Conservation (phyloP, 2,888 invertebrate species). For the Pecten maximus region DNA sequence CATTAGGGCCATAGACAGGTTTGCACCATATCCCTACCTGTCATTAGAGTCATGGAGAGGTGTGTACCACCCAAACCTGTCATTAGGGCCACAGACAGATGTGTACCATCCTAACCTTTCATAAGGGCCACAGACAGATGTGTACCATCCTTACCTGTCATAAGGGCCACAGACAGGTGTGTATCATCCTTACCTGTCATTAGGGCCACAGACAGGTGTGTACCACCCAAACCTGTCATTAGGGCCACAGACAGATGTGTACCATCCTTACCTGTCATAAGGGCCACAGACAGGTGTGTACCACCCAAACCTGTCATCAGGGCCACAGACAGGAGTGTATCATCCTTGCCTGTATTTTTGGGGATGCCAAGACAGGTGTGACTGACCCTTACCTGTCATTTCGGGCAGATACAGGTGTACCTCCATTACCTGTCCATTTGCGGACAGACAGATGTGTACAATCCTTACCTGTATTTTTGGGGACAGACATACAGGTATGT, state of each 20-base stretch:
- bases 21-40: not conserved
- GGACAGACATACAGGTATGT: too few relatives aligned
- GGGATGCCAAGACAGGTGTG: too few relatives aligned
- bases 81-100: not conserved
- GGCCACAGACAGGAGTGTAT: too few relatives aligned
- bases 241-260: not conserved
- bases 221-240: too few relatives aligned
- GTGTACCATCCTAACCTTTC: not conserved
- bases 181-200: not conserved
- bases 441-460: too few relatives aligned
- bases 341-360: too few relatives aligned
- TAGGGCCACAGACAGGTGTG: not conserved
- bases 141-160: not conserved
- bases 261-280: not conserved
- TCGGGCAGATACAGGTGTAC: too few relatives aligned
- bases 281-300: not conserved
- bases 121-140: not conserved
- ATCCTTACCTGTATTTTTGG: too few relatives aligned
- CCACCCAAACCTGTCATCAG: not conserved
- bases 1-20: not conserved
- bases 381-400: too few relatives aligned
- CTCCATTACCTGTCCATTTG: too few relatives aligned
- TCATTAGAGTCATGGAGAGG: not conserved
- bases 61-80: not conserved
- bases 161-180: not conserved